Evolutionary conservation across 1,140 invertebrate species (phyloP).

Genomic region (Lutraria rhynchaena): DNA sequence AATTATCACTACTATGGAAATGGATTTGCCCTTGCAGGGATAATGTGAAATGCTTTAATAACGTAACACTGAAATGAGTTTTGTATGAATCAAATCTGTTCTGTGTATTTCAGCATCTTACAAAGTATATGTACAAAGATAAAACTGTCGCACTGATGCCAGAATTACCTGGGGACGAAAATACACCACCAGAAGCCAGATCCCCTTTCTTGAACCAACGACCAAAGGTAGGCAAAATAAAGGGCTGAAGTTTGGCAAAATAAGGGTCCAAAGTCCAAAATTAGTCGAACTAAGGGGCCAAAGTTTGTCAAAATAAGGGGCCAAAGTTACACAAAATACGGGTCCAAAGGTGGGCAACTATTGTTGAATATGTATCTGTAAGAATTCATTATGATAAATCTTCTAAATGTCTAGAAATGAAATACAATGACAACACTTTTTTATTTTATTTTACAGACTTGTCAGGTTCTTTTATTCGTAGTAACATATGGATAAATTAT

Average conservation of each 20-base stretch:
- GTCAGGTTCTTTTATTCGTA: too few relatives aligned
- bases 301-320: conserved; percentile 61
- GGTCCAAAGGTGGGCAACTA: neutral
- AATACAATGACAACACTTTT: too few relatives aligned
- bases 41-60: too few relatives aligned
- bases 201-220: conserved; percentile 68
- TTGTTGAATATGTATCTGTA: too few relatives aligned
- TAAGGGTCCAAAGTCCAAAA: too few relatives aligned
- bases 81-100: neutral
- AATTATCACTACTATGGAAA: too few relatives aligned
- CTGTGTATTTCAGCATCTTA: conserved; percentile 64
- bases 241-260: too few relatives aligned
- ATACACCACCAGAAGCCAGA: conserved; percentile 46
- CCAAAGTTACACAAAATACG: neutral
- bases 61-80: neutral
- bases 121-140: conserved; percentile 67
- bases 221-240: conserved; percentile 57
- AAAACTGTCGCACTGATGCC: conserved; percentile 70
- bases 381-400: too few relatives aligned
- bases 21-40: too few relatives aligned
- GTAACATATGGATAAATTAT: too few relatives aligned
- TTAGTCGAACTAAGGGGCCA: conserved; percentile 9
- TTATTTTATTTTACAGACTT: too few relatives aligned
- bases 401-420: too few relatives aligned
- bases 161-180: conserved; percentile 56